These are phyloP conservation scores for Cebuella pygmaea DNA, from an alignment of 2,797 vertebrate genomes.

Conservation along the genomic window DNA sequence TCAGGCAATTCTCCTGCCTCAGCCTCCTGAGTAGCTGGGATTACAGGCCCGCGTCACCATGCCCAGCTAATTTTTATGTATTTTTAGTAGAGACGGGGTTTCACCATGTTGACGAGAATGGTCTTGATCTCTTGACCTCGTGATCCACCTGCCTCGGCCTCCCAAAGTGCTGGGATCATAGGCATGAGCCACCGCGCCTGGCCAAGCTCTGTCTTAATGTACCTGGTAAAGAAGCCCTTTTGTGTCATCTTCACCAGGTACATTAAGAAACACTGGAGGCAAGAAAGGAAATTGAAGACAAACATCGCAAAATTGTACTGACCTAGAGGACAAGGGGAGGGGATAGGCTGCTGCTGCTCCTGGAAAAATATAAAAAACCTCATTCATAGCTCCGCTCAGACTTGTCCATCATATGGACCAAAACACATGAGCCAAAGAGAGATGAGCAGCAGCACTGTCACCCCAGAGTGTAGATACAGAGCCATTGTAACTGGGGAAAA, in stretches of 20 bases:
- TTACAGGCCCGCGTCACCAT: too few relatives aligned
- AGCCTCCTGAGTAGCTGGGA: too few relatives aligned
- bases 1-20: too few relatives aligned
- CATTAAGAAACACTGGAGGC: not conserved
- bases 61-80: too few relatives aligned
- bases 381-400: not conserved
- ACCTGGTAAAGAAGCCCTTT: not conserved
- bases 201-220: not conserved
- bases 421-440: not conserved
- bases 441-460: not conserved
- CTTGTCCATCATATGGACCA: not conserved
- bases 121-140: too few relatives aligned
- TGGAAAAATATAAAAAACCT: not conserved
- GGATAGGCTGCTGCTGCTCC: not conserved
- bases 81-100: too few relatives aligned
- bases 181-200: too few relatives aligned
- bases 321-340: not conserved
- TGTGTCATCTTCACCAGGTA: too few relatives aligned
- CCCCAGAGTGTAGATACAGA: not conserved
- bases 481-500: rapidly evolving
- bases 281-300: not conserved
- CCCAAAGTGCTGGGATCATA: too few relatives aligned
- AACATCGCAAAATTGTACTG: not conserved
- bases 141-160: too few relatives aligned
- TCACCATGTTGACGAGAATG: too few relatives aligned